Evolutionary conservation across 2,888 invertebrate species (phyloP).

Genomic region (Meghimatium bilineatum): DNA sequence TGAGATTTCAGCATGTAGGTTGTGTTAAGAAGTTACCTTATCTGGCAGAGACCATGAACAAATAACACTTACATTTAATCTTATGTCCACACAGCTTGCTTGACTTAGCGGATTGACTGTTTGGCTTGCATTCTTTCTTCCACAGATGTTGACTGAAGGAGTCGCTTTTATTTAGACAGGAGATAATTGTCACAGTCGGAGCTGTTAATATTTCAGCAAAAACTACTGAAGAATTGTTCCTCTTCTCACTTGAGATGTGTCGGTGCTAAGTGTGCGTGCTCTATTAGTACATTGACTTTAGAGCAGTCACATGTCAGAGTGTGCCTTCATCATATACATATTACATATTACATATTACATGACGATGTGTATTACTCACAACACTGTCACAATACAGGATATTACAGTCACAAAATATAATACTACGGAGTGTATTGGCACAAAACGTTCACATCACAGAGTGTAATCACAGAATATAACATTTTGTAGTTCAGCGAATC

Average conservation of each 20-base stretch:
- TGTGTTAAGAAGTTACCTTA: background rate
- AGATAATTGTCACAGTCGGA: background rate
- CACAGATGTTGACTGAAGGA: background rate
- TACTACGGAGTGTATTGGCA: too few relatives aligned
- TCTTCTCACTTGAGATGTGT: background rate
- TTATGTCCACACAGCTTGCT: background rate
- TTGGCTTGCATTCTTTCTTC: background rate
- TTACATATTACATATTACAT: too few relatives aligned
- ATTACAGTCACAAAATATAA: too few relatives aligned
- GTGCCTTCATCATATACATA: too few relatives aligned
- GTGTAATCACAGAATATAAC: too few relatives aligned
- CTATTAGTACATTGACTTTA: too few relatives aligned
- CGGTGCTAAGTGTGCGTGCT: too few relatives aligned
- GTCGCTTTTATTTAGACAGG: background rate
- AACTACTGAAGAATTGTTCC: background rate
- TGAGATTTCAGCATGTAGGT: background rate
- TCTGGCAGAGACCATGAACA: background rate
- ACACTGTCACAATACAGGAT: too few relatives aligned
- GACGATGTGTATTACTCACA: too few relatives aligned
- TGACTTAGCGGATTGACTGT: constrained; percentile 4
- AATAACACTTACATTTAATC: background rate
- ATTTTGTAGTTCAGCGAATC: too few relatives aligned
- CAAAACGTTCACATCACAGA: too few relatives aligned
- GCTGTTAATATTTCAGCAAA: background rate
- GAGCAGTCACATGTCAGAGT: too few relatives aligned